Percentiles rank a stretch among this genome's conserved stretches.
These are phyloP conservation scores for Kuschelorhynchus macadamiae DNA, from an alignment of 2,888 invertebrate genomes.

Conservation along the genomic window DNA sequence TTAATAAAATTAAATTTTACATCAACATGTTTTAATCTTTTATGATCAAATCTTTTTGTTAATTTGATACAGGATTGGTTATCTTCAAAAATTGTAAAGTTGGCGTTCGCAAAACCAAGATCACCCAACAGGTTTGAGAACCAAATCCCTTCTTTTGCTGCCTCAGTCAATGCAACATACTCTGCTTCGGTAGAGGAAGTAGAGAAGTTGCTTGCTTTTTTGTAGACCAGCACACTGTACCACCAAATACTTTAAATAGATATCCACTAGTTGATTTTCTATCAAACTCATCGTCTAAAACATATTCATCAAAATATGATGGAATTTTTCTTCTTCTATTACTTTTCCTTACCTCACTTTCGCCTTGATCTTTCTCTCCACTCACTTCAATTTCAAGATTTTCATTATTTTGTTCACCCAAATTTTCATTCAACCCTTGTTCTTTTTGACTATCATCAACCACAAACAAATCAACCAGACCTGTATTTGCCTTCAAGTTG, in stretches of 20 bases:
- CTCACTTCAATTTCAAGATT: too few relatives aligned
- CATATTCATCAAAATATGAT: constrained; percentile 11
- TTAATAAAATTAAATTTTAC: constrained; percentile 4
- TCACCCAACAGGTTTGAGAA: constrained; percentile 5
- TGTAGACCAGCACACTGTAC: constrained; percentile 8
- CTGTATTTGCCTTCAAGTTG: too few relatives aligned
- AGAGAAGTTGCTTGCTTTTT: constrained; percentile 4
- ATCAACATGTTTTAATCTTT: constrained; percentile 37
- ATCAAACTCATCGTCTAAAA: background rate
- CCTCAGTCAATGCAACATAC: constrained; percentile 6
- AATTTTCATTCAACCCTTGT: too few relatives aligned
- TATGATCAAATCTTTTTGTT: constrained; percentile 18
- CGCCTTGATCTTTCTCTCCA: too few relatives aligned
- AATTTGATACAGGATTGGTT: constrained; percentile 36
- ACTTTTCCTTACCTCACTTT: too few relatives aligned
- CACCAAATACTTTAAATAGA: background rate
- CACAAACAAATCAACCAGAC: too few relatives aligned
- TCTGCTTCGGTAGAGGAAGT: constrained; percentile 16
- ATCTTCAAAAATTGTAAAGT: constrained; percentile 23
- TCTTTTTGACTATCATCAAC: too few relatives aligned
- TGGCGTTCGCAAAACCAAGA: constrained; percentile 3
- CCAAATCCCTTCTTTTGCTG: constrained; percentile 17
- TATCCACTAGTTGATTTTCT: constrained; percentile 15
- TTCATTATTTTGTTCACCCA: constrained; percentile 15
- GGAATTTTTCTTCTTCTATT: too few relatives aligned